Evolutionary conservation across 2,797 vertebrate species (phyloP).

Genomic region (Austrolebias charrua): DNA sequence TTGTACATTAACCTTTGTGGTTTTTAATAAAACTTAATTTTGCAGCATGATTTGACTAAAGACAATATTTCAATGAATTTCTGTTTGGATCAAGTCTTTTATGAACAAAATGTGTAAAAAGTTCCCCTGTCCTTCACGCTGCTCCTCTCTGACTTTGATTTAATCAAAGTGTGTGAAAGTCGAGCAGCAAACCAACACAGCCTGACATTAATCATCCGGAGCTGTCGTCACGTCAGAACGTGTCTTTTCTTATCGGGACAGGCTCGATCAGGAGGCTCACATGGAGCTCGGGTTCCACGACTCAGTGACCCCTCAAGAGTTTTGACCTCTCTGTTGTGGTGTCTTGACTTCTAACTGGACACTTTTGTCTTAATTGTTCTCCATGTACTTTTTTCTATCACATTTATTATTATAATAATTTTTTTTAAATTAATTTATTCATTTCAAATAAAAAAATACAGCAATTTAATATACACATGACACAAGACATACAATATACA

Average conservation of each 20-base stretch:
- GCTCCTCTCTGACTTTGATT: slow-evolving; percentile 70
- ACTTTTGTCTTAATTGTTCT: slow-evolving; percentile 15
- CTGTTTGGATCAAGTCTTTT: slow-evolving; percentile 46
- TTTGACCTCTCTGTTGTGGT: slow-evolving; percentile 37
- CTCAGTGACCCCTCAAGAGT: slow-evolving; percentile 65
- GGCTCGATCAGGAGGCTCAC: slow-evolving; percentile 60
- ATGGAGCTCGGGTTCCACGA: slow-evolving; percentile 48
- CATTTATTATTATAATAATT: background rate
- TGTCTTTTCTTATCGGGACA: slow-evolving; percentile 63
- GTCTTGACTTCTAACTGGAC: slow-evolving; percentile 6
- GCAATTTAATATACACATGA: too few species aligned
- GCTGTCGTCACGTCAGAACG: slow-evolving; percentile 63
- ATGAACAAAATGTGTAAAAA: slow-evolving; percentile 61
- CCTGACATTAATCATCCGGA: slow-evolving; percentile 68
- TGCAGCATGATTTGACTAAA: slow-evolving; percentile 25
- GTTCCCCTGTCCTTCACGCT: slow-evolving; percentile 71
- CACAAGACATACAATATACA: too few species aligned
- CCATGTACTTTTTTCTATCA: background rate
- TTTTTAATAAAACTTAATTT: slow-evolving; percentile 25
- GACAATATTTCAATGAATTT: slow-evolving; percentile 27
- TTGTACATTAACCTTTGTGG: slow-evolving; percentile 20
- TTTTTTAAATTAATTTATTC: too few species aligned
- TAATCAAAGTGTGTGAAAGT: slow-evolving; percentile 67
- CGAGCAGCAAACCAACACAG: slow-evolving; percentile 66
- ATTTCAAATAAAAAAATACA: too few species aligned